phyloP scores from a whole-genome alignment of 2,888 invertebrate genomes.

The Noctua janthina region DNA sequence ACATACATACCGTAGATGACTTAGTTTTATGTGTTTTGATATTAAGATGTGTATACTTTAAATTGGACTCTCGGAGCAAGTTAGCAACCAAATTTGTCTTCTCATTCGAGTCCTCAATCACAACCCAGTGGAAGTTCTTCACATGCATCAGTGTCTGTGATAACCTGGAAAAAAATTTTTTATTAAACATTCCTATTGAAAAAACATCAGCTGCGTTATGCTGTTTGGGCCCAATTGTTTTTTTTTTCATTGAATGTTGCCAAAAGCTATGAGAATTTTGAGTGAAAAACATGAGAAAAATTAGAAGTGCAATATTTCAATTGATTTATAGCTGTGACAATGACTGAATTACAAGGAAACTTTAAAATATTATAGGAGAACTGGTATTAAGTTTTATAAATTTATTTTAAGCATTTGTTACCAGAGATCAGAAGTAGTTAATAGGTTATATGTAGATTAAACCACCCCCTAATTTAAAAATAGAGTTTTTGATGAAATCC shows the following conservation, averaged over 20 bases:
- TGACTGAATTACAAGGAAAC: background rate
- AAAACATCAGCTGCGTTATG: background rate
- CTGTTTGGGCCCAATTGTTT: background rate
- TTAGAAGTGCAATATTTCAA: background rate
- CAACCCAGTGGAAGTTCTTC: conserved; percentile 97
- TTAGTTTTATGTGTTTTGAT: conserved; percentile 88
- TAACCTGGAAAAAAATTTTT: conserved; percentile 89
- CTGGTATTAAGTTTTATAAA: background rate
- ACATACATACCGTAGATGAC: conserved; percentile 84
- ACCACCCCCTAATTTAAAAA: background rate
- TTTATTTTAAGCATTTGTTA: no score
- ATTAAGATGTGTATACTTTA: conserved; percentile 92
- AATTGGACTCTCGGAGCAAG: conserved; percentile 92
- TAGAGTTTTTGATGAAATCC: background rate
- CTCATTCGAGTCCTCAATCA: conserved; percentile 95
- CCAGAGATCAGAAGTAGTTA: no score
- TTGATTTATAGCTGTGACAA: background rate
- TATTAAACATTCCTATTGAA: background rate
- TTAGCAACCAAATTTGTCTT: conserved; percentile 93
- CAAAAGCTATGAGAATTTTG: background rate
- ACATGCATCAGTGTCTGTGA: conserved; percentile 96
- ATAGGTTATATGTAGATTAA: no score
- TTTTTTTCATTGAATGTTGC: background rate
- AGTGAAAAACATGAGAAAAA: background rate
- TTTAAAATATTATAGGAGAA: background rate